Evolutionary conservation across 2,797 vertebrate species (phyloP).

Genomic region (Aplochiton taeniatus): DNA sequence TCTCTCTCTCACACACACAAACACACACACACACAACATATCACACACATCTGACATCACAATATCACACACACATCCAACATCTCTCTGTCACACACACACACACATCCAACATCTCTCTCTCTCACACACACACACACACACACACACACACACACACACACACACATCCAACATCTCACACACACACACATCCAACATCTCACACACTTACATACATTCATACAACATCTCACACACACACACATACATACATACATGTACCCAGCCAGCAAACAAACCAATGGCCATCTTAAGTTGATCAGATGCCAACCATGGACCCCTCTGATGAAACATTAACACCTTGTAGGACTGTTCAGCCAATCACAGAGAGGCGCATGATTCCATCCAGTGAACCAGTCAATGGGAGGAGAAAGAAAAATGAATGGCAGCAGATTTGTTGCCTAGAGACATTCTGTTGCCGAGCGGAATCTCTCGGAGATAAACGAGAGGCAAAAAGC

Average conservation of each 20-base stretch:
- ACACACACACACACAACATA: conserved; percentile 22
- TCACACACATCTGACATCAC: conserved; percentile 1
- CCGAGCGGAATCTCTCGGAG: conserved; percentile 35
- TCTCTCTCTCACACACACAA: conserved; percentile 1
- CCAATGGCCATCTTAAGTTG: too few species aligned
- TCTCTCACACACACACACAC: not conserved
- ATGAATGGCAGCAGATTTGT: conserved; percentile 23
- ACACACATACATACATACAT: not conserved
- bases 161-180: conserved; percentile 7
- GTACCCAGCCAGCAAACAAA: not conserved
- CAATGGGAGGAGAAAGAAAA: conserved; percentile 6
- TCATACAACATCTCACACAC: not conserved
- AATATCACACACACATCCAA: conserved; percentile 28
- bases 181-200: conserved; percentile 24
- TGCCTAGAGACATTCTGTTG: conserved; percentile 36
- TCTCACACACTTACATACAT: not conserved
- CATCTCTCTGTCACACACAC: conserved; percentile 32
- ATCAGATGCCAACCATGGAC: too few species aligned
- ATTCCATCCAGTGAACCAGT: conserved; percentile 1
- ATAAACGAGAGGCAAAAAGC: conserved; percentile 47
- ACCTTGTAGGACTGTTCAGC: conserved; percentile 14
- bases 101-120: conserved; percentile 21
- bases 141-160: conserved; percentile 24
- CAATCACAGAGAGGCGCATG: not conserved
- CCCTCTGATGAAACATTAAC: too few species aligned